phyloP scores from a whole-genome alignment of 2,888 invertebrate species.

The Chrysolina haemoptera region DNA sequence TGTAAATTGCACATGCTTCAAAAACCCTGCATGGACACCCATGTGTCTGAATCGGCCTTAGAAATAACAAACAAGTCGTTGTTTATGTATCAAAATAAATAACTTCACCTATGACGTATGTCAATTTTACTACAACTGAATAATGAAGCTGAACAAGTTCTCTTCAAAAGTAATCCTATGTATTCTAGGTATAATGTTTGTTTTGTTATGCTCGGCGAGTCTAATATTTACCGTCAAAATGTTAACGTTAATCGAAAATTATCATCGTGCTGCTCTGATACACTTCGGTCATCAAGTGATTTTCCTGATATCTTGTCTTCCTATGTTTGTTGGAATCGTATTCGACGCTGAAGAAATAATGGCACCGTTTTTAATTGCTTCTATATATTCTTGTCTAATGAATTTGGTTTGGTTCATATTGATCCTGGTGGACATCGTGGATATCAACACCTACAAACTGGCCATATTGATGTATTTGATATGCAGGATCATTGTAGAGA shows the following conservation, averaged over 20 bases:
- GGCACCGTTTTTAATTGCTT: conserved; percentile 25
- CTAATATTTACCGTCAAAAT: conserved; percentile 23
- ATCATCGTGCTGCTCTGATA: conserved; percentile 26
- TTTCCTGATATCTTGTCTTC: conserved; percentile 34
- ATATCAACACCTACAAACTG: neutral
- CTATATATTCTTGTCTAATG: conserved; percentile 25
- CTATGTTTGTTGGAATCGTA: conserved; percentile 31
- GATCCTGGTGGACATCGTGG: conserved; percentile 3
- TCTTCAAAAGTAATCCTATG: conserved; percentile 17
- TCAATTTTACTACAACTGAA: conserved; percentile 1
- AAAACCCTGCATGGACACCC: no score
- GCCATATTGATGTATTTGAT: conserved; percentile 1
- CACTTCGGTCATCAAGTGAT: conserved; percentile 38
- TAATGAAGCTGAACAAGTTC: conserved; percentile 9
- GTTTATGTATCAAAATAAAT: neutral
- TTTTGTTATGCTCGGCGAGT: conserved; percentile 22
- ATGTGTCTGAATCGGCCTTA: no score
- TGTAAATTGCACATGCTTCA: no score
- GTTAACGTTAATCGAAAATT: conserved; percentile 1
- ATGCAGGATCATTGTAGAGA: conserved; percentile 16
- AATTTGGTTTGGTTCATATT: conserved; percentile 26
- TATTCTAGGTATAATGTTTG: conserved; percentile 14
- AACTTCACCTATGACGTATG: neutral
- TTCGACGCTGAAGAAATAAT: conserved; percentile 29
- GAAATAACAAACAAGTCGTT: no score